These are phyloP conservation scores for Brachyhypopomus gauderio DNA, from an alignment of 2,113 vertebrate species.

Conservation along the genomic window DNA sequence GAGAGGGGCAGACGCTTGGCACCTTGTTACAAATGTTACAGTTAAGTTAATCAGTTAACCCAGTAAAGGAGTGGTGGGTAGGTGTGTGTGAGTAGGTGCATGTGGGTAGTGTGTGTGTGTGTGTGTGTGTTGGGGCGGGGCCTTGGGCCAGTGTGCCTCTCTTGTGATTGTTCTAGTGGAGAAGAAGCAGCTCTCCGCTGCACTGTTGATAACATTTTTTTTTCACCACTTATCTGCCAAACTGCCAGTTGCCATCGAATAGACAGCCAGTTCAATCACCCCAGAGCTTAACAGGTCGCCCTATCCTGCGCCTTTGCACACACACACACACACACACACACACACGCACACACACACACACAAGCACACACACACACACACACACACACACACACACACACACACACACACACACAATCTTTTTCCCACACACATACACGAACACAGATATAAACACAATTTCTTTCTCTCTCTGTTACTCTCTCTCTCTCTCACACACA, in stretches of 20 bases:
- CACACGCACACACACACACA: neutral
- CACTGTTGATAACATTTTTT: constrained; percentile 39
- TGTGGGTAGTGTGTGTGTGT: neutral
- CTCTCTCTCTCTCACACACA: no score
- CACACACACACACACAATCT: no score
- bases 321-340: constrained; percentile 28
- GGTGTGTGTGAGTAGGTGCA: neutral
- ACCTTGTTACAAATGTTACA: constrained; percentile 53
- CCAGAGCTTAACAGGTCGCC: constrained; percentile 36
- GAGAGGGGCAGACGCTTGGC: constrained; percentile 53
- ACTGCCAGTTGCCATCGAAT: constrained; percentile 37
- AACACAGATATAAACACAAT: no score
- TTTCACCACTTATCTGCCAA: constrained; percentile 30
- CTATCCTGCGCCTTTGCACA: constrained; percentile 18
- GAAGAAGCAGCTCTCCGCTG: constrained; percentile 22
- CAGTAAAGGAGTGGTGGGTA: neutral
- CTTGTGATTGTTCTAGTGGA: constrained; percentile 23
- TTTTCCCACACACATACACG: no score
- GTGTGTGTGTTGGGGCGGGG: neutral
- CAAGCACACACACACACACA: no score
- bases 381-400: no score
- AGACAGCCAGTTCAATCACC: constrained; percentile 39
- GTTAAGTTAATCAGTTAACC: no score
- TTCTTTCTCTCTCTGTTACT: no score
- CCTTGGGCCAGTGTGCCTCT: constrained; percentile 12